phyloP scores from a whole-genome alignment of 2,888 invertebrate species.

The Amitus sp. region DNA sequence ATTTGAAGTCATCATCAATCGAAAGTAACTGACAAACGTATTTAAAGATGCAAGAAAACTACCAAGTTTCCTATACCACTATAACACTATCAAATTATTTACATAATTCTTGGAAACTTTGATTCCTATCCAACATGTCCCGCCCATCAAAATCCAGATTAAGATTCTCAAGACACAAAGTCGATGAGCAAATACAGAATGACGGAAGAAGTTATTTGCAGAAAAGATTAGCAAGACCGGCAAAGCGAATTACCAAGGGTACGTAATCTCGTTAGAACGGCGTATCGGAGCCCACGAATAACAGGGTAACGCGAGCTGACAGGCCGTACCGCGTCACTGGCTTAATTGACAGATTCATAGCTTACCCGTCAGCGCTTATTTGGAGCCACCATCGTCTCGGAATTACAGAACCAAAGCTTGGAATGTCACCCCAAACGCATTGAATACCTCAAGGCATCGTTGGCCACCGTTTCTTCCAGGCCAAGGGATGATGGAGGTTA shows the following conservation, averaged over 20 bases:
- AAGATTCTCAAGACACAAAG: not conserved
- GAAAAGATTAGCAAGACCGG: not conserved
- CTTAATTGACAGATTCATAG: slow-evolving; percentile 10
- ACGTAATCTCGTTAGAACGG: slow-evolving; percentile 4
- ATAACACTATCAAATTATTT: too few relatives aligned
- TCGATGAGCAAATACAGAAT: not conserved
- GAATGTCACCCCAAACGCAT: slow-evolving; percentile 2
- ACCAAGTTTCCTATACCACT: too few relatives aligned
- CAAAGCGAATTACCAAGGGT: not conserved
- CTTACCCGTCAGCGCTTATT: slow-evolving; percentile 1
- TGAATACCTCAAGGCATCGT: slow-evolving; percentile 11
- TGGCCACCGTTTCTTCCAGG: slow-evolving; percentile 13
- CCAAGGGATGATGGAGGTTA: slow-evolving; percentile 46
- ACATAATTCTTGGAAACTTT: too few relatives aligned
- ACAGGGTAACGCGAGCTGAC: not conserved
- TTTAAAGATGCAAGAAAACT: too few relatives aligned
- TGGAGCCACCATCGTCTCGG: too few relatives aligned
- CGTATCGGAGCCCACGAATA: not conserved
- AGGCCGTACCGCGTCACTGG: not conserved
- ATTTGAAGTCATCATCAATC: too few relatives aligned
- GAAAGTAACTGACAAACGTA: too few relatives aligned
- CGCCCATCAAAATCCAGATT: too few relatives aligned
- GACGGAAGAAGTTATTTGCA: too few relatives aligned
- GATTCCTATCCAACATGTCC: too few relatives aligned
- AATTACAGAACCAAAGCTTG: slow-evolving; percentile 1